Evolutionary conservation across 2,113 vertebrate species (phyloP).

Genomic region (Campylorhamphus procurvoides): DNA sequence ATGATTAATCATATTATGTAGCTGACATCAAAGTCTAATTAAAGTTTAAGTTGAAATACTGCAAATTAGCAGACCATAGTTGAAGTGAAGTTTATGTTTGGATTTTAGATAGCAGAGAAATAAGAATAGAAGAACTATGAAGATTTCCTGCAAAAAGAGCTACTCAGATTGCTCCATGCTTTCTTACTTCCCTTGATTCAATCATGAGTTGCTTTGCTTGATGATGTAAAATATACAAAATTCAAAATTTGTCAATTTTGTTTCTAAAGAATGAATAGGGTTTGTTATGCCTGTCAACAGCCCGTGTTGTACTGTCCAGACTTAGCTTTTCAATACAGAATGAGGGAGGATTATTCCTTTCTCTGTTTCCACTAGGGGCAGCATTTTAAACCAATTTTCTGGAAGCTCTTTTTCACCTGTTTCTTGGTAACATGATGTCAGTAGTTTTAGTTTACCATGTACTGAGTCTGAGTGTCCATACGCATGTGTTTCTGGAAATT

Average conservation of each 20-base stretch:
- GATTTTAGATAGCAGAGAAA: background rate
- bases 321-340: background rate
- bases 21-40: background rate
- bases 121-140: background rate
- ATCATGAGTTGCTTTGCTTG: background rate
- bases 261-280: background rate
- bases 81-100: background rate
- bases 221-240: background rate
- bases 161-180: background rate
- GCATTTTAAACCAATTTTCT: background rate
- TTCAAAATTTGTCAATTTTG: background rate
- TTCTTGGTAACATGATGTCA: background rate
- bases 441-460: background rate
- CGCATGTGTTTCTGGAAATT: background rate
- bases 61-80: background rate
- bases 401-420: constrained; percentile 2
- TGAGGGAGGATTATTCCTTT: background rate
- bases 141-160: background rate
- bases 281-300: background rate
- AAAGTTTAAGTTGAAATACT: background rate
- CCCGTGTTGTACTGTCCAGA: background rate
- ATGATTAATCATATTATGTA: background rate
- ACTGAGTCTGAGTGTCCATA: background rate
- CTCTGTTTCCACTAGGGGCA: background rate
- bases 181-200: background rate